Conservation (phyloP, 2,797 vertebrate species). For the Periophthalmus magnuspinnatus region DNA sequence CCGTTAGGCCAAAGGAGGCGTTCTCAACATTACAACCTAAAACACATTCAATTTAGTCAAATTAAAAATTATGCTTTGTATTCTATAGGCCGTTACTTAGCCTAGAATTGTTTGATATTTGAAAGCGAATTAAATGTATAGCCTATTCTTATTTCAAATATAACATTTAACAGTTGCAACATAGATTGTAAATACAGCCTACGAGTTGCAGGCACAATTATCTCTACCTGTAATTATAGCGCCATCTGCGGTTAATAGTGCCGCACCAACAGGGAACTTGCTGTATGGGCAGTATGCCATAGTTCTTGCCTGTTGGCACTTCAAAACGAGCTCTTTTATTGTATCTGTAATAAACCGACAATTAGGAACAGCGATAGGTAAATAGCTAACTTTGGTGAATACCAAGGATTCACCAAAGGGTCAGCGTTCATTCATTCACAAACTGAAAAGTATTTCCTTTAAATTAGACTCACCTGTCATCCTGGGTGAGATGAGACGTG, state of each 20-base stretch:
- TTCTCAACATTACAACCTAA: conserved; percentile 95
- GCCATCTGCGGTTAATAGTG: conserved; percentile 74
- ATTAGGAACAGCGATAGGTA: neutral
- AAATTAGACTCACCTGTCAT: neutral
- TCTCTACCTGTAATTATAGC: conserved; percentile 76
- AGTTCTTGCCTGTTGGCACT: conserved; percentile 73
- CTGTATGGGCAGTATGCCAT: conserved; percentile 80
- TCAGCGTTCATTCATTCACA: neutral
- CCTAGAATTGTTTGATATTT: too few relatives aligned
- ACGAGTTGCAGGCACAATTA: neutral
- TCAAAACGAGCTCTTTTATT: conserved; percentile 70
- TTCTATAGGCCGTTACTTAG: too few relatives aligned
- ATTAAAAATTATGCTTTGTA: too few relatives aligned
- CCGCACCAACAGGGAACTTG: conserved; percentile 75
- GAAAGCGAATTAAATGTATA: too few relatives aligned
- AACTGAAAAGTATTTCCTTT: neutral
- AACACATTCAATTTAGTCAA: conserved; percentile 11
- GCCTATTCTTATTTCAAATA: too few relatives aligned
- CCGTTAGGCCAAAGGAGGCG: conserved; percentile 80
- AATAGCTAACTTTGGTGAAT: neutral
- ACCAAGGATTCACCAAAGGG: neutral
- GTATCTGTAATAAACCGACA: conserved; percentile 27
- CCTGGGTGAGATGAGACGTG: neutral
- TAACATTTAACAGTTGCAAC: too few relatives aligned
- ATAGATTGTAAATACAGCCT: too few relatives aligned